These are phyloP conservation scores for Dasyprocta punctata DNA, from an alignment of 2,113 vertebrate species.

Conservation along the genomic window DNA sequence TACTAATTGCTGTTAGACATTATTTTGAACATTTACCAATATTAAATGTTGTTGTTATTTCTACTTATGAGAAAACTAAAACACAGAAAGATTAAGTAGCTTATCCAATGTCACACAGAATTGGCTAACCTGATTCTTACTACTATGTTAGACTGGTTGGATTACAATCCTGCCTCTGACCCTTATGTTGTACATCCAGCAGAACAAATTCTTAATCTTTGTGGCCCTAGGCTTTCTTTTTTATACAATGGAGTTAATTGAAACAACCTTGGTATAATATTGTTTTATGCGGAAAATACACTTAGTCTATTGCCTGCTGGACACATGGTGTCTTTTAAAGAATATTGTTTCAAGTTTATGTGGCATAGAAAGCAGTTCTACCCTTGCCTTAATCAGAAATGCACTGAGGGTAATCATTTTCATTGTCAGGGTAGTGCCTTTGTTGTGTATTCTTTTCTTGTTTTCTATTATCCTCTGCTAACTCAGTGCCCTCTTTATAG, in stretches of 20 bases:
- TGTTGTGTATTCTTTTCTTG: neutral
- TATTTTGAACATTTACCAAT: neutral
- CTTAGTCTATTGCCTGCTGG: neutral
- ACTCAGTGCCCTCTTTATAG: neutral
- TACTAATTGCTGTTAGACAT: neutral
- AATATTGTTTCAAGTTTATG: neutral
- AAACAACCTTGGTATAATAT: neutral
- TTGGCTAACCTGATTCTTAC: neutral
- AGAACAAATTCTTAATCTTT: neutral
- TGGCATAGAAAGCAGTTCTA: neutral
- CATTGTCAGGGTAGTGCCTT: neutral
- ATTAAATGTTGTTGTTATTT: neutral
- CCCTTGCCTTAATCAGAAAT: neutral
- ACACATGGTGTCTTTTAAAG: neutral
- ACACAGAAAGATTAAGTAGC: neutral
- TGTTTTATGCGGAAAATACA: neutral
- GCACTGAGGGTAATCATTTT: neutral
- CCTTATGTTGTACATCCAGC: neutral
- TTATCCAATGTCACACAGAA: neutral
- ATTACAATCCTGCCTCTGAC: neutral
- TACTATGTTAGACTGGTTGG: neutral
- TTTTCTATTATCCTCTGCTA: neutral
- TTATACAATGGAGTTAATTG: neutral
- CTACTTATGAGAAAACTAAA: neutral
- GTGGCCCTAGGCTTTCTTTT: neutral